Conservation (phyloP, 2,888 invertebrate genomes). For the Theretra japonica region DNA sequence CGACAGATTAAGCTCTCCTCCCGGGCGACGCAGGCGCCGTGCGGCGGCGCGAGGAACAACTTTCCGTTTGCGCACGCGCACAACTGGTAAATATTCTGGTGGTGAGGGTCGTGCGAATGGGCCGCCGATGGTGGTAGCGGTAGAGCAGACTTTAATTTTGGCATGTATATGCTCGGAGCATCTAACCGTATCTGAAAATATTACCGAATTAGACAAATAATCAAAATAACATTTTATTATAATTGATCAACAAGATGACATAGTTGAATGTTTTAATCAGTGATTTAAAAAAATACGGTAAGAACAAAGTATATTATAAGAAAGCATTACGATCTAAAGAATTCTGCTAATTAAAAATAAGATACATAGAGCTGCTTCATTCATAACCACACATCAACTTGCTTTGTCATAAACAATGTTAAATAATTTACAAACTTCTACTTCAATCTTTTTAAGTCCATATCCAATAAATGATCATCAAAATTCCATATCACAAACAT, state of each 20-base stretch:
- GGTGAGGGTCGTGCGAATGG: conserved; percentile 81
- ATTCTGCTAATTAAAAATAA: no score
- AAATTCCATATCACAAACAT: background rate
- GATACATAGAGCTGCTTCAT: no score
- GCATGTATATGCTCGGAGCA: conserved; percentile 87
- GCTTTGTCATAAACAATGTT: no score
- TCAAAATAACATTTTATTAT: background rate
- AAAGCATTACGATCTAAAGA: no score
- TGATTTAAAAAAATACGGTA: no score
- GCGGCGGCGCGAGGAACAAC: conserved; percentile 93
- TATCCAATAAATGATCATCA: no score
- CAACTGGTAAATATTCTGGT: conserved; percentile 92
- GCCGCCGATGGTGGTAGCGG: conserved; percentile 80
- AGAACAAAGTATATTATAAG: no score
- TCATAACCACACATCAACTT: no score
- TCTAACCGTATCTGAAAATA: conserved; percentile 86
- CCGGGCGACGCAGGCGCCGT: conserved; percentile 89
- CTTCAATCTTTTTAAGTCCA: no score
- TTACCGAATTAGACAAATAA: conserved; percentile 27
- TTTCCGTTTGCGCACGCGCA: conserved; percentile 96
- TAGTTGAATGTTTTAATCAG: no score
- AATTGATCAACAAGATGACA: no score
- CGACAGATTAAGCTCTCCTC: conserved; percentile 83
- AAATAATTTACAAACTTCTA: no score
- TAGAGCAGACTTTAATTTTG: conserved; percentile 86